Percentiles rank a stretch among this genome's conserved stretches.
These are phyloP conservation scores for Lanius ludovicianus DNA, from an alignment of 2,113 vertebrate species.

Conservation along the genomic window DNA sequence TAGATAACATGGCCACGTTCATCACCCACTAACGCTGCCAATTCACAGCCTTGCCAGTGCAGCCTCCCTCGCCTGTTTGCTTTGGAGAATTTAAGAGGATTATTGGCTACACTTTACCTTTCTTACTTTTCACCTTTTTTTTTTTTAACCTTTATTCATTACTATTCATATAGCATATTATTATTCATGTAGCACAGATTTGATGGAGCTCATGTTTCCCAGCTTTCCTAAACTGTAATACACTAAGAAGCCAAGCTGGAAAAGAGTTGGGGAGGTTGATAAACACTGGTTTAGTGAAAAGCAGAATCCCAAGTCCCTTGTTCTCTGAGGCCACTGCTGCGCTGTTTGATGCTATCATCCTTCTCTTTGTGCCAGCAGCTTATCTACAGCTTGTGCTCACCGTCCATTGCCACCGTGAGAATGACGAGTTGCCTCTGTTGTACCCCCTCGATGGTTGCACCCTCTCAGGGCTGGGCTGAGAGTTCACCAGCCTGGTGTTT, in stretches of 20 bases:
- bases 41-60: neutral
- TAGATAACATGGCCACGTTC: neutral
- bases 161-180: too few relatives aligned
- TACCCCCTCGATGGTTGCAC: neutral
- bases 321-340: neutral
- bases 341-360: neutral
- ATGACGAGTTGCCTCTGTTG: neutral
- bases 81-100: neutral
- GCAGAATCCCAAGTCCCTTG: neutral
- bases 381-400: neutral
- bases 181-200: neutral
- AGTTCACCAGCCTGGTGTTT: neutral
- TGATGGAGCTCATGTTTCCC: neutral
- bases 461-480: neutral
- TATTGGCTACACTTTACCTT: neutral
- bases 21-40: neutral
- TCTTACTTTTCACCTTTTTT: neutral
- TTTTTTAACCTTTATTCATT: neutral
- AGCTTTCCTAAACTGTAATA: neutral
- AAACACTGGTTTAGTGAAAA: neutral
- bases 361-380: neutral
- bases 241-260: neutral
- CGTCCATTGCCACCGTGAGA: neutral
- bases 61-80: neutral
- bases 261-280: neutral